These are phyloP conservation scores for Leptogaster cylindrica DNA, from an alignment of 2,888 invertebrate species.

Conservation along the genomic window DNA sequence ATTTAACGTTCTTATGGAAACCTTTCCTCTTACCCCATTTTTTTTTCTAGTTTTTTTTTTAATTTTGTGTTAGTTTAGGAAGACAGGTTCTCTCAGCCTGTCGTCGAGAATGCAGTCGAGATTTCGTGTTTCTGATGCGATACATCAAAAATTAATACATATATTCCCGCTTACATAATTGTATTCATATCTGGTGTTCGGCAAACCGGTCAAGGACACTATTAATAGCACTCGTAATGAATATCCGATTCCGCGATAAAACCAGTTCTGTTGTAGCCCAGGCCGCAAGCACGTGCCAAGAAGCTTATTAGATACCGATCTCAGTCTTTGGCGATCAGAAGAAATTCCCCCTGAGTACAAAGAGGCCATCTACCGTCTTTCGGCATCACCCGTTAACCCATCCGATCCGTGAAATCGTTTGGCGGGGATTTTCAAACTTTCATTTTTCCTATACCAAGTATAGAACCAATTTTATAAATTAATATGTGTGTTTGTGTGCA, in stretches of 20 bases:
- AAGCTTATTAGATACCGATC: conserved; percentile 33
- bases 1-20: conserved; percentile 8
- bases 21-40: too few relatives aligned
- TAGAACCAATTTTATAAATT: too few relatives aligned
- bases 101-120: neutral
- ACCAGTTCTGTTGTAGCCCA: conserved; percentile 31
- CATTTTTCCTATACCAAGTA: too few relatives aligned
- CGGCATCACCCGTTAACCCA: too few relatives aligned
- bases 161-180: conserved; percentile 30
- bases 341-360: conserved; percentile 17
- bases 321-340: conserved; percentile 22
- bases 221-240: conserved; percentile 31
- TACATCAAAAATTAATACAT: conserved; percentile 32
- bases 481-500: too few relatives aligned
- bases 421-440: too few relatives aligned
- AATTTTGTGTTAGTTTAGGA: conserved; percentile 3
- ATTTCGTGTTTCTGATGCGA: conserved; percentile 7
- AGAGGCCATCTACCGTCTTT: too few relatives aligned
- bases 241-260: conserved; percentile 34
- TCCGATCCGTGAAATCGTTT: too few relatives aligned
- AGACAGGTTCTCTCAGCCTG: conserved; percentile 2
- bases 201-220: conserved; percentile 38
- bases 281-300: conserved; percentile 29
- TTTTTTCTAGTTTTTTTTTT: too few relatives aligned
- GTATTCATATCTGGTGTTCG: conserved; percentile 27